Evolutionary conservation across 1,140 invertebrate species (phyloP), one percentile per base, ranked within the genome.

Genomic region (Neodiprion virginianus): DNA sequence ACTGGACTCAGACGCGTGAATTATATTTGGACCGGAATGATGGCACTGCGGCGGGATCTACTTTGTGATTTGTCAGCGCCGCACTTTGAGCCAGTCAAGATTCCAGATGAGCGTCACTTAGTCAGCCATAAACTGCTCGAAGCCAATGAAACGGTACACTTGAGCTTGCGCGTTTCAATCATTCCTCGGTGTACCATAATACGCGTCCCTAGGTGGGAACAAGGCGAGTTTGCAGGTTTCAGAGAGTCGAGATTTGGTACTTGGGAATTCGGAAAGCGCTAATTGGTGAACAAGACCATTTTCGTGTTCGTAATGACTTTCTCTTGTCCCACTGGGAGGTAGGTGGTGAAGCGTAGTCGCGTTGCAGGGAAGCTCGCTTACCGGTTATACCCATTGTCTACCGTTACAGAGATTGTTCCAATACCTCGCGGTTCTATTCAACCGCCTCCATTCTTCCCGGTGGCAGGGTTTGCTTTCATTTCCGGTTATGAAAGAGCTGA

Each of bases 281-380:
- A 61, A 61, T 61, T 61, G 53, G 53, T 17, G 53, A 61, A 61
- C 53, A 8, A 61, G 53, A 61, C 53, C 53, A 8, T 61, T 61
- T 61, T 61, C 53, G 53, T 61, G 53, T 61, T 14, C 53, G 11
- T 61, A 61, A 61, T 61, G 53, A 61, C 53, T 61, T 61, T 61
- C 53, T 61, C 53, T 61, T 61, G 53, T 17, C 53, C 7, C 53
- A 14, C 53, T 61, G 5, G 53, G 53, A 17, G 4, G 28, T 40
- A 40, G 28, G 5, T 1, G 28, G 28, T 40, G 53, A 5, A 61
- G 5, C 11, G 53, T 61, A 5, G 11, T 61, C 53, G 11, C 53
- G 53, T 12, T 61, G 53, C n/a, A 61, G 53, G 8, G 53, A 61
- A 61, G 53, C 53, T 61, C 11, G 53, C 53, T 61, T 61, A 12